Evolutionary conservation across 2,888 invertebrate species (phyloP).

Genomic region (Pocota personata): DNA sequence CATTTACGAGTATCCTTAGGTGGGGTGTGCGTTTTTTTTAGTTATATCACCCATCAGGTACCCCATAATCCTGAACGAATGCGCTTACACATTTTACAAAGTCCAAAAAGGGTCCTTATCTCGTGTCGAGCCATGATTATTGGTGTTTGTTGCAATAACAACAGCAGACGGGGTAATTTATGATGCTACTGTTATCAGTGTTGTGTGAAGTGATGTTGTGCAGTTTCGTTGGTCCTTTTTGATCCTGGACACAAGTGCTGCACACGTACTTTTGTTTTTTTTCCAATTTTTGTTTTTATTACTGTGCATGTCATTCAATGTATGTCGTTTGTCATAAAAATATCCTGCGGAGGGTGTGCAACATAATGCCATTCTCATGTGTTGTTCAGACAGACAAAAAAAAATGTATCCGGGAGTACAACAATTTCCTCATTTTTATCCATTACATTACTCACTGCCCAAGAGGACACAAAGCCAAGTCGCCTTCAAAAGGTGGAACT

Average conservation of each 20-base stretch:
- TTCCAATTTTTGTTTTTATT: conserved; percentile 40
- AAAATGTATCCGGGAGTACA: not conserved
- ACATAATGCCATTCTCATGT: conserved; percentile 64
- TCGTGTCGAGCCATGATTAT: conserved; percentile 66
- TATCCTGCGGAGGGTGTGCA: conserved; percentile 65
- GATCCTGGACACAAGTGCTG: conserved; percentile 57
- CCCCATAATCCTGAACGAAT: conserved; percentile 43
- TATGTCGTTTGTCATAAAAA: conserved; percentile 62
- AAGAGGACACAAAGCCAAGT: conserved; percentile 36
- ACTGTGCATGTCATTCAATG: conserved; percentile 12
- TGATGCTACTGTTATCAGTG: conserved; percentile 70
- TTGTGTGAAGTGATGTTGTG: conserved; percentile 55
- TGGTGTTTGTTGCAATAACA: conserved; percentile 68
- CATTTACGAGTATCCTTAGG: conserved; percentile 37
- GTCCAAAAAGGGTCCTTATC: conserved; percentile 63
- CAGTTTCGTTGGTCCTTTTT: conserved; percentile 28
- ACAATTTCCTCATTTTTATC: conserved; percentile 31
- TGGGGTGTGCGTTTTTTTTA: not conserved
- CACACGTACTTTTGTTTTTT: conserved; percentile 35
- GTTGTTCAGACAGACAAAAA: conserved; percentile 10
- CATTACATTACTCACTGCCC: conserved; percentile 62
- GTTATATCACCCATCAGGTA: not conserved
- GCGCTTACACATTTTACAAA: conserved; percentile 29
- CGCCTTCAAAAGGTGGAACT: conserved; percentile 59
- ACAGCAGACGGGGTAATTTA: conserved; percentile 63